Evolutionary conservation across 1,140 invertebrate species (phyloP).

Genomic region (Hypothenemus hampei): DNA sequence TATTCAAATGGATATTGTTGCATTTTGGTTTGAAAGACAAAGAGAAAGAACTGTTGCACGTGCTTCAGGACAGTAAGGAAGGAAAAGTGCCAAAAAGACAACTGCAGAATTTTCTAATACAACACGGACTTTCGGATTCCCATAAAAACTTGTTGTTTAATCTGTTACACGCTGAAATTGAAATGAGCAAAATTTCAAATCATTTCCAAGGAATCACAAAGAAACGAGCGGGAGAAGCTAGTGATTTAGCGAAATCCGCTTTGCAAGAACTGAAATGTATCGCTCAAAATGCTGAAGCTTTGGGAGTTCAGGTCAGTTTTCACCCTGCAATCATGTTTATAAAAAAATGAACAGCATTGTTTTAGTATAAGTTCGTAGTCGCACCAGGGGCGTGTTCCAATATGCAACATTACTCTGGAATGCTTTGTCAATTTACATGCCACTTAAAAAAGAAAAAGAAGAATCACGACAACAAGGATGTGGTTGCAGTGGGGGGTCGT

Average conservation of each 20-base stretch:
- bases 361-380: constrained; percentile 57
- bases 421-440: constrained; percentile 67
- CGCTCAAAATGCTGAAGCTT: constrained; percentile 58
- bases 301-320: constrained; percentile 66
- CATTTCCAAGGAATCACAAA: constrained; percentile 57
- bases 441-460: constrained; percentile 58
- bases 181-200: constrained; percentile 59
- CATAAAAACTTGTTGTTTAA: constrained; percentile 63
- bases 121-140: constrained; percentile 62
- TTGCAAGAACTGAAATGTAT: constrained; percentile 70
- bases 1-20: constrained; percentile 73
- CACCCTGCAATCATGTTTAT: not conserved
- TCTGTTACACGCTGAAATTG: constrained; percentile 67
- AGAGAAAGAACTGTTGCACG: constrained; percentile 29
- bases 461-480: constrained; percentile 47
- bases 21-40: constrained; percentile 69
- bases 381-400: constrained; percentile 62
- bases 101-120: constrained; percentile 65
- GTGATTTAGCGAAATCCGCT: constrained; percentile 60
- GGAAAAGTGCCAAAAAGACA: constrained; percentile 64
- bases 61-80: constrained; percentile 40
- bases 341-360: constrained; percentile 12
- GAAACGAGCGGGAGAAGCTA: constrained; percentile 59
- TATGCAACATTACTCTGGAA: constrained; percentile 61
- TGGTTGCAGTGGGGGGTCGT: constrained; percentile 48